phyloP scores from a whole-genome alignment of 2,797 vertebrate genomes.

The Myotis pilosus region DNA sequence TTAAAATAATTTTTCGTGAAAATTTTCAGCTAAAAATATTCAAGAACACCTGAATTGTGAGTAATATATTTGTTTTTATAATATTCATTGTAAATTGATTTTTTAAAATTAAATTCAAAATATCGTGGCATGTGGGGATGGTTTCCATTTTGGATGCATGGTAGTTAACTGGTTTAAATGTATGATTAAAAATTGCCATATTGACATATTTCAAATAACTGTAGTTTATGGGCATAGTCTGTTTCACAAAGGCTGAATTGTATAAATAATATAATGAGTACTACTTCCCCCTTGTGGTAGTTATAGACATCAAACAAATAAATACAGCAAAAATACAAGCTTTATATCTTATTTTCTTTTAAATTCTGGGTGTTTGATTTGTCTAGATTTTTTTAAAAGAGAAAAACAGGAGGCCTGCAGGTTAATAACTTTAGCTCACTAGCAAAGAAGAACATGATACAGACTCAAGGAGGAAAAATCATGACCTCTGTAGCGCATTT shows the following conservation, averaged over 20 bases:
- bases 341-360: background rate
- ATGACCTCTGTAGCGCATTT: background rate
- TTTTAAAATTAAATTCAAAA: too few species aligned
- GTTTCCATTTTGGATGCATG: too few species aligned
- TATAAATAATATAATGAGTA: background rate
- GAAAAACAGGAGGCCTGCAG: background rate
- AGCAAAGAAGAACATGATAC: background rate
- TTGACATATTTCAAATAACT: conserved; percentile 12
- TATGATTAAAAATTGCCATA: background rate
- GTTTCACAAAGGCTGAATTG: background rate
- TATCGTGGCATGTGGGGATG: too few species aligned
- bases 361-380: background rate
- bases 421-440: background rate
- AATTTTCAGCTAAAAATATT: too few species aligned
- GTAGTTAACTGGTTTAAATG: background rate
- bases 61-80: too few species aligned
- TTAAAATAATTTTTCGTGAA: too few species aligned
- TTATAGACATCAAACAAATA: background rate
- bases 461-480: background rate
- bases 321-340: background rate
- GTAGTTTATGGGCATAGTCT: background rate
- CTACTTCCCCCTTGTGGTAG: background rate
- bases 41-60: too few species aligned
- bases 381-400: conserved; percentile 7
- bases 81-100: too few species aligned